Percentiles rank a stretch among this genome's conserved stretches.
These are phyloP conservation scores for Metacarcinus magister DNA, from an alignment of 2,888 invertebrate genomes.

Conservation along the genomic window DNA sequence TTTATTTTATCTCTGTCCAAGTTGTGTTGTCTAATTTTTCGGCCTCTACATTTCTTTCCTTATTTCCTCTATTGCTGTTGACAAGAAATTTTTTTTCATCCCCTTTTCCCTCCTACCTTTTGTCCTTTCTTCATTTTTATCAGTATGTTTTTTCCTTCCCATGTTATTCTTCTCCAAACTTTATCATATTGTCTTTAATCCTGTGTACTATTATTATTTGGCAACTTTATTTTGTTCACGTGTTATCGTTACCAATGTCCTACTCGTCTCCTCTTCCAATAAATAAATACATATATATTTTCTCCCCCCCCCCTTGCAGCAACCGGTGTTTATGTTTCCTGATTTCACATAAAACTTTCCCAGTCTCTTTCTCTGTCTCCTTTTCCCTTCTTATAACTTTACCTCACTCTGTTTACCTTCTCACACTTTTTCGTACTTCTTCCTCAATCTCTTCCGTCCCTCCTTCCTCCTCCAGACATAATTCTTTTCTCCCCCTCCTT, in stretches of 20 bases:
- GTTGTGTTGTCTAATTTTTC: no score
- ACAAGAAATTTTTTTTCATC: neutral
- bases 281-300: neutral
- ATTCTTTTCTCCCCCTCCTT: neutral
- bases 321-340: conserved; percentile 12
- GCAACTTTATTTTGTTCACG: neutral
- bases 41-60: no score
- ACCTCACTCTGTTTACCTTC: neutral
- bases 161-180: neutral
- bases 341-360: conserved; percentile 1
- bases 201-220: neutral
- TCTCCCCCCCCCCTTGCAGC: neutral
- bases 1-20: neutral
- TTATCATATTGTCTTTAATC: neutral
- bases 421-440: conserved; percentile 26
- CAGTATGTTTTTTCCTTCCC: neutral
- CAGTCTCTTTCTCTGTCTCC: neutral
- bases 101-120: neutral
- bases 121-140: neutral
- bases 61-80: neutral
- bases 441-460: neutral
- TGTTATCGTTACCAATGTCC: neutral
- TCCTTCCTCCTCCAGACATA: conserved; percentile 11
- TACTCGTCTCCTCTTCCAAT: neutral
- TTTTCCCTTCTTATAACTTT: neutral